These are phyloP conservation scores for Streptopelia turtur DNA, from an alignment of 2,797 vertebrate genomes.

Conservation along the genomic window DNA sequence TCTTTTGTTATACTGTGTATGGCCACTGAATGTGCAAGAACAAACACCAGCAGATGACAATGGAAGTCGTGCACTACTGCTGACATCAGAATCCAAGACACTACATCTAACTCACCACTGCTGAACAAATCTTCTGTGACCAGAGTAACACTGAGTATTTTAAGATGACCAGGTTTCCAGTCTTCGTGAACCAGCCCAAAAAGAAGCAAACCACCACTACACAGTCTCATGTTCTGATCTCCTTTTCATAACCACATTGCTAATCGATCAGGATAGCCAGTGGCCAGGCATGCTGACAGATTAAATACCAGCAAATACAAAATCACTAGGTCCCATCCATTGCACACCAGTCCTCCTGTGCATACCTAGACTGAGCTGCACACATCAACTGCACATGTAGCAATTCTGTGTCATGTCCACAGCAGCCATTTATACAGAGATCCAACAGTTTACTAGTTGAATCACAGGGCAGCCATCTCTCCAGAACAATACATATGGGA, in stretches of 20 bases:
- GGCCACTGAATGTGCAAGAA: background rate
- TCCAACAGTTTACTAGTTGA: background rate
- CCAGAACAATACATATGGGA: background rate
- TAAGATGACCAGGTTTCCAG: background rate
- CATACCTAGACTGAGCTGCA: accelerated
- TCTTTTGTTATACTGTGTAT: background rate
- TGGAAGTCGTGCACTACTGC: background rate
- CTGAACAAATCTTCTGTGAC: background rate
- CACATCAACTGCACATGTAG: background rate
- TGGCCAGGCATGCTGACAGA: background rate
- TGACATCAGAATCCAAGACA: background rate
- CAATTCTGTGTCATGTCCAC: background rate
- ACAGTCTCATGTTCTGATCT: background rate
- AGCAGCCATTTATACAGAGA: background rate
- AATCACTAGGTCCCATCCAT: background rate
- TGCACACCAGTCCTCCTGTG: background rate
- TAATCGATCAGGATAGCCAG: background rate
- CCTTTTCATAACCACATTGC: background rate
- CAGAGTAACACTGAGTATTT: background rate
- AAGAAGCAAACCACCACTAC: background rate
- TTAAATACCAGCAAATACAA: background rate
- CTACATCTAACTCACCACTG: background rate
- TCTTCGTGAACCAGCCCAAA: background rate
- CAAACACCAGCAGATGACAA: background rate
- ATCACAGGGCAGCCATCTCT: background rate